Base-by-base conservation (phyloP, 2,888 invertebrate species). In the Noctua janthina region DNA sequence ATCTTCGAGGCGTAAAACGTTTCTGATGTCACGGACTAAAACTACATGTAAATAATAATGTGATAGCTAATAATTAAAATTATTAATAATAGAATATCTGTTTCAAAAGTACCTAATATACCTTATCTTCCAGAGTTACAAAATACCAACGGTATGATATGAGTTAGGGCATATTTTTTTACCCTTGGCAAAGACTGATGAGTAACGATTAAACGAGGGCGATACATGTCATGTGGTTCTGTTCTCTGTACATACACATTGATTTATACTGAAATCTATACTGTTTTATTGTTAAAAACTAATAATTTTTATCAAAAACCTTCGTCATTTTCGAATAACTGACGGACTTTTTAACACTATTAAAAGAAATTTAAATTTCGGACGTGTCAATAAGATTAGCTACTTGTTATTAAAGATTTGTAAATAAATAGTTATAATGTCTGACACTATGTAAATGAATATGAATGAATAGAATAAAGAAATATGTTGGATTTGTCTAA, bases 131-230 rank as follows among this genome's bases (percentile, higher is more conserved):
- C 82, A 81, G 83, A 81, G 67, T 79, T 79, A 81, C 59, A 81
- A 76, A 83, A 72, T 89, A 84, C 80, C 81, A 78, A 79, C 71
- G 79, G 75, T 85, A 73, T 81, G n/a, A n/a, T n/a, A 90, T 91
- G 90, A 92, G 90, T 93, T 90, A 90, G 90, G 92, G 91, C 84
- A 88, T 90, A 90, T 91, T 87, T 90, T 90, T 91, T 92, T 92
- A 93, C 91, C 90, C 93, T 94, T 93, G 90, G 89, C 91, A 94
- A 96, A 96, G 96, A 96, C 96, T 96, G 96, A 96, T 91, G 92
- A 92, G 89, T 90, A 91, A 92, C 82, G 83, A 86, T 90, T 91
- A 88, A 88, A 86, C 79, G 85, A 83, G 87, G 81, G 84, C 86
- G 83, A 69, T 86, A 85, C 86, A 86, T 86, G 87, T 86, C 86